phyloP scores from a whole-genome alignment of 2,113 vertebrate genomes.

The Oreotragus oreotragus region DNA sequence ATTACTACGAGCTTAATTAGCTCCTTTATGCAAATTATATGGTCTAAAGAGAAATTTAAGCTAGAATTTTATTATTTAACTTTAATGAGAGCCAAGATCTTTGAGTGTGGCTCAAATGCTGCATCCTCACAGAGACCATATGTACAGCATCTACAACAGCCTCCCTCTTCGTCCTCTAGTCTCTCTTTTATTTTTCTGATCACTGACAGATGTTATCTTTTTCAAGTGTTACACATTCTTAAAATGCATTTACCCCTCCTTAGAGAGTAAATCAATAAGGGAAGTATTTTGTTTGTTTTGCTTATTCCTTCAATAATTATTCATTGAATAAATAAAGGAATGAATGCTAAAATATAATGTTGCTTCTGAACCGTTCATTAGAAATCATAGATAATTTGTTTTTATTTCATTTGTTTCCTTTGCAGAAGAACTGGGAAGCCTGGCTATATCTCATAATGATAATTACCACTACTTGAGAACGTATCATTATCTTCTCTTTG shows the following conservation, averaged over 20 bases:
- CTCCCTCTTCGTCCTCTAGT: neutral
- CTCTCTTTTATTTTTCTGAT: neutral
- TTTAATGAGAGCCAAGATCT: neutral
- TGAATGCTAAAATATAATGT: neutral
- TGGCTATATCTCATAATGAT: conserved; percentile 70
- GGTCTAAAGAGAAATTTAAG: neutral
- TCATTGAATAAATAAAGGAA: neutral
- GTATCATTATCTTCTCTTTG: conserved; percentile 71
- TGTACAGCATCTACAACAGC: rapidly evolving
- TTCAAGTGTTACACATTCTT: neutral
- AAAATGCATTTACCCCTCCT: neutral
- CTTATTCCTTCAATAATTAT: neutral
- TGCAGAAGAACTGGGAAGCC: conserved; percentile 34
- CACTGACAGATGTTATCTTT: neutral
- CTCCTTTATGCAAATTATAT: neutral
- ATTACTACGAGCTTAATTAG: neutral
- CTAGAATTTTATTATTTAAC: neutral
- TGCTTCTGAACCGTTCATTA: neutral
- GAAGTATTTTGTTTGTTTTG: neutral
- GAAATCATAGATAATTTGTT: neutral
- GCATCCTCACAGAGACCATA: neutral
- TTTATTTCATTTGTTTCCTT: conserved; percentile 33
- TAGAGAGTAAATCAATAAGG: neutral
- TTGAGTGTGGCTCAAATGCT: neutral
- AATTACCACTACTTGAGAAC: conserved; percentile 64